phyloP scores from a whole-genome alignment of 1,140 invertebrate species.

The Holotrichia oblita region DNA sequence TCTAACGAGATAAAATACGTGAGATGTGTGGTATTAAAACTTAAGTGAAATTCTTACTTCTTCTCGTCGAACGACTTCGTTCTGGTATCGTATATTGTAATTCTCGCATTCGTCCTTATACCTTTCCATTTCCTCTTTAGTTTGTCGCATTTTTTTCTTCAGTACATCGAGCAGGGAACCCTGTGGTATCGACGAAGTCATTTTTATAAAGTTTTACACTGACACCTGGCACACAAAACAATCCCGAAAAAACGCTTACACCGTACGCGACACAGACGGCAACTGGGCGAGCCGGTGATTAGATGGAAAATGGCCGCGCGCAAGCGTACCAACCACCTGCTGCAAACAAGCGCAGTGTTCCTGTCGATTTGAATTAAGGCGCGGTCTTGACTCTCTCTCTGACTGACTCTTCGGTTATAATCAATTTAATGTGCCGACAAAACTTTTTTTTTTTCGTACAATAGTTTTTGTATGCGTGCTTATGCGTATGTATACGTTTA shows the following conservation, averaged over 20 bases:
- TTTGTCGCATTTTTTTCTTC: conserved; percentile 99
- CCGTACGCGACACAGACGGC: conserved; percentile 44
- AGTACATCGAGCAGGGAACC: conserved; percentile 93
- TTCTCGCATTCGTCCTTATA: conserved; percentile 97
- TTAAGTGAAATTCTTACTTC: conserved; percentile 82
- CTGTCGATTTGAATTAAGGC: conserved; percentile 38
- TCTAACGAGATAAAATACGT: neutral
- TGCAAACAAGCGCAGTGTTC: conserved; percentile 19
- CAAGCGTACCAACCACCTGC: conserved; percentile 49
- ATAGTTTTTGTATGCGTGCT: neutral
- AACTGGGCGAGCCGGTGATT: conserved; percentile 56
- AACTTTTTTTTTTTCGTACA: neutral
- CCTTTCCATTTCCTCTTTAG: conserved; percentile 97
- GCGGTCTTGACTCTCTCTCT: conserved; percentile 23
- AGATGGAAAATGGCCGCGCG: conserved; percentile 52
- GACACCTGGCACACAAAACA: conserved; percentile 44
- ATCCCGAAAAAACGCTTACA: conserved; percentile 38
- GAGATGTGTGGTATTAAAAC: neutral
- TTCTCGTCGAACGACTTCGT: conserved; percentile 90
- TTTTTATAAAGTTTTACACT: conserved; percentile 62
- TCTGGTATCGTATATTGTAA: conserved; percentile 87
- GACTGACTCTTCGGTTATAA: neutral
- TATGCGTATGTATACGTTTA: neutral
- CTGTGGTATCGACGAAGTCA: conserved; percentile 86
- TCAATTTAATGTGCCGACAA: neutral